phyloP scores from a whole-genome alignment of 2,888 invertebrate species.

The Volucella inanis region DNA sequence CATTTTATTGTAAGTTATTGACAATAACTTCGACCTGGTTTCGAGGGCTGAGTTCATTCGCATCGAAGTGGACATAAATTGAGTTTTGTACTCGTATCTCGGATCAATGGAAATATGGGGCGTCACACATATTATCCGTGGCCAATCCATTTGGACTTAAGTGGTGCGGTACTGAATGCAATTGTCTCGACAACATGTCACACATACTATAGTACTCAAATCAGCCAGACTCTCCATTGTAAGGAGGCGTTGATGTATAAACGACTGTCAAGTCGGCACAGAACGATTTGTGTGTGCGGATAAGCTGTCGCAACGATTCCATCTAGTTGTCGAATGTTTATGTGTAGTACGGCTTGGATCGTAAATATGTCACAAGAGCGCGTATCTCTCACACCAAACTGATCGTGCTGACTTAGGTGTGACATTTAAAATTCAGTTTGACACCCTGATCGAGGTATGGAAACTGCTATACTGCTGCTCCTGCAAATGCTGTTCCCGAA shows the following conservation, averaged over 20 bases:
- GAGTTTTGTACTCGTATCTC: constrained; percentile 69
- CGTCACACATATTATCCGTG: constrained; percentile 57
- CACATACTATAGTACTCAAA: background rate
- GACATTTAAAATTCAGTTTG: constrained; percentile 56
- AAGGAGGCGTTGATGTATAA: constrained; percentile 73
- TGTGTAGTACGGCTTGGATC: constrained; percentile 16
- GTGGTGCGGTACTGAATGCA: constrained; percentile 49
- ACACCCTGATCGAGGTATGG: constrained; percentile 40
- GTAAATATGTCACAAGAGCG: constrained; percentile 38
- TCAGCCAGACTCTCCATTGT: background rate
- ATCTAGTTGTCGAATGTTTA: constrained; percentile 58
- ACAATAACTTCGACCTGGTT: constrained; percentile 74
- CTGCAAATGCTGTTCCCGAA: background rate
- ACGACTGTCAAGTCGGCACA: constrained; percentile 62
- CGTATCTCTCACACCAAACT: constrained; percentile 17
- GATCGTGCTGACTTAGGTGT: constrained; percentile 37
- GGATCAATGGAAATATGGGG: constrained; percentile 73
- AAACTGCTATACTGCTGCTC: background rate
- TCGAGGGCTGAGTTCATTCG: constrained; percentile 72
- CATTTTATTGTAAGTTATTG: constrained; percentile 71
- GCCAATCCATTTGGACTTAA: constrained; percentile 43
- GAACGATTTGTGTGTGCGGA: constrained; percentile 51
- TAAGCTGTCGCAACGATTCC: constrained; percentile 62
- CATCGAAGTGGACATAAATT: constrained; percentile 70
- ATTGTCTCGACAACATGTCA: constrained; percentile 16